A percentile compares a stretch with the other conserved stretches of the same genome.
These are phyloP conservation scores for Parnassius apollo DNA, from an alignment of 2,888 invertebrate species.

Conservation along the genomic window DNA sequence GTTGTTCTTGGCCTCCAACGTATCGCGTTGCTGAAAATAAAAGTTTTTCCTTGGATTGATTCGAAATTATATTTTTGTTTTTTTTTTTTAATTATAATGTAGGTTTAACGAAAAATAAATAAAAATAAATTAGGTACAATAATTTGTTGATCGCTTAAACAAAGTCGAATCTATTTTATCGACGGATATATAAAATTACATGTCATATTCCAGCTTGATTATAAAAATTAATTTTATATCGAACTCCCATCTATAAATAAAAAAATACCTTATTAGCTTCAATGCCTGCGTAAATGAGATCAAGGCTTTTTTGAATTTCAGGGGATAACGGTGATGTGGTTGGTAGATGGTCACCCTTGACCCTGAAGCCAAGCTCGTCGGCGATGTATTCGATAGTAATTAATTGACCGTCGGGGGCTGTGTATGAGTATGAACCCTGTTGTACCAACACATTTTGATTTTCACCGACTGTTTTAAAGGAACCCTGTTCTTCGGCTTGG, in stretches of 20 bases:
- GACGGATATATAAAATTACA: no score
- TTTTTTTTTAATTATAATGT: no score
- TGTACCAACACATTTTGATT: constrained; percentile 86
- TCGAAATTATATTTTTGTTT: no score
- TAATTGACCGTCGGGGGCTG: constrained; percentile 88
- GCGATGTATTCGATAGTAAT: constrained; percentile 90
- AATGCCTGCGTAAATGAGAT: constrained; percentile 92
- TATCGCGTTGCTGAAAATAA: constrained; percentile 79
- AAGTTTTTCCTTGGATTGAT: background rate
- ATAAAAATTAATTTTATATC: no score
- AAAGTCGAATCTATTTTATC: no score
- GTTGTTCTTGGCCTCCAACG: constrained; percentile 77
- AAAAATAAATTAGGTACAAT: no score
- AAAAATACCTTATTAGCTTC: constrained; percentile 73
- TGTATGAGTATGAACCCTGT: constrained; percentile 89
- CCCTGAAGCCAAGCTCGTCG: constrained; percentile 91
- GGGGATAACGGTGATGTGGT: constrained; percentile 91
- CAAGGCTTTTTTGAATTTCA: constrained; percentile 93
- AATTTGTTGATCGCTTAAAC: no score
- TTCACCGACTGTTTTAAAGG: constrained; percentile 85
- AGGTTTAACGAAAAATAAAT: no score
- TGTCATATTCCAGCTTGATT: no score
- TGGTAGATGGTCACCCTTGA: constrained; percentile 90
- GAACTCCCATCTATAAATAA: background rate
- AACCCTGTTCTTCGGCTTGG: constrained; percentile 89